phyloP scores from a whole-genome alignment of 1,140 invertebrate species.

The Apis cerana region DNA sequence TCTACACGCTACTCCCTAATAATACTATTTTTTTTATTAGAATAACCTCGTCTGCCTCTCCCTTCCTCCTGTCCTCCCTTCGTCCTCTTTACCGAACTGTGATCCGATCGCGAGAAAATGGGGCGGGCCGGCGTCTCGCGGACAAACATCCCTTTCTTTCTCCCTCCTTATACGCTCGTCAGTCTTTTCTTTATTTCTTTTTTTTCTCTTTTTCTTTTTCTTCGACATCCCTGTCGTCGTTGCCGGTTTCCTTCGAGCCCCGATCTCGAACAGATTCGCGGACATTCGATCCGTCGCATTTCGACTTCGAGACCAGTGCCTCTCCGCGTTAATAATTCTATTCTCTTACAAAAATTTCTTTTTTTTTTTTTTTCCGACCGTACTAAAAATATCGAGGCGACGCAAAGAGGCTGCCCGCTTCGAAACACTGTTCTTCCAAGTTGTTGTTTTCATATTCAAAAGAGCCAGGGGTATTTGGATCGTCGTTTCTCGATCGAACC shows the following conservation, averaged over 20 bases:
- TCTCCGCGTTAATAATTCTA: neutral
- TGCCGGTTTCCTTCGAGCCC: neutral
- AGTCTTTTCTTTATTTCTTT: slow-evolving; percentile 1
- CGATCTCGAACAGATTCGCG: neutral
- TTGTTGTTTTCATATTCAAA: too few relatives aligned
- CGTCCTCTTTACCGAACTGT: neutral
- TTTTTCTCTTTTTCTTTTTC: slow-evolving; percentile 3
- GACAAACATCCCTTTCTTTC: neutral
- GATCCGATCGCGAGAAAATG: neutral
- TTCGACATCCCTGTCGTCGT: neutral
- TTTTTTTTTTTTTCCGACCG: too few relatives aligned
- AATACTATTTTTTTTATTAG: slow-evolving; percentile 79
- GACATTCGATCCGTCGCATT: neutral
- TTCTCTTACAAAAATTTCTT: too few relatives aligned
- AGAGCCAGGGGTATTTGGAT: too few relatives aligned
- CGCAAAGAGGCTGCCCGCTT: too few relatives aligned
- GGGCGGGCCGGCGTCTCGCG: neutral
- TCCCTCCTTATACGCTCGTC: neutral
- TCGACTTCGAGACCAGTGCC: too few relatives aligned
- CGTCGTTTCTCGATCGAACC: too few relatives aligned
- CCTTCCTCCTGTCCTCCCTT: neutral
- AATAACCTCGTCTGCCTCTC: slow-evolving; percentile 59
- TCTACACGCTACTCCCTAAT: slow-evolving; percentile 79
- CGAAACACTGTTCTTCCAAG: too few relatives aligned
- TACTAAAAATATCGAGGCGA: too few relatives aligned